Evolutionary conservation across 1,140 invertebrate genomes (phyloP), one percentile per base, ranked within the genome.

Genomic region (Penaeus indicus): DNA sequence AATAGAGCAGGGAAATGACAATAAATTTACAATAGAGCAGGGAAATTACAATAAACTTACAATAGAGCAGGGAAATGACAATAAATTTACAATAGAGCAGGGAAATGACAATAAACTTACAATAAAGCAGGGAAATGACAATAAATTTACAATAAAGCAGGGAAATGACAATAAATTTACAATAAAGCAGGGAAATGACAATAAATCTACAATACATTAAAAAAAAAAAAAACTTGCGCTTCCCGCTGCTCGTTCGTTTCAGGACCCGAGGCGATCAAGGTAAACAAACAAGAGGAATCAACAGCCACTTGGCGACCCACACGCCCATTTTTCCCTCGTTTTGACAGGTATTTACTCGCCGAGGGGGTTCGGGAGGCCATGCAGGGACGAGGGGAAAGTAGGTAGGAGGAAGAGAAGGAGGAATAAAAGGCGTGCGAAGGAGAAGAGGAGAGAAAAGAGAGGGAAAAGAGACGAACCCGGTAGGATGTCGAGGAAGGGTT

Each of bases 181-280:
- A n/a, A 72, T 72, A 72, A n/a, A 7, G 16, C 13, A n/a, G n/a
- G n/a, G n/a, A n/a, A n/a, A n/a, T n/a, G n/a, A n/a, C n/a, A n/a
- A n/a, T n/a, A n/a, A n/a, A n/a, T n/a, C n/a, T n/a, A n/a, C n/a
- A n/a, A n/a, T n/a, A n/a, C n/a, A n/a, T n/a, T n/a, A n/a, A n/a
- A 5, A 32, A 18, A 10, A 75, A 32, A 75, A 27, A 27, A 7
- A 10, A 32, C 5, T 38, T 75, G 72, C 72, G 72, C 72, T 27
- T 75, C 25, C 42, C 72, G 72, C 0, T 54, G 0, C 54, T 27
- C 7, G 10, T 27, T 38, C 25, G 42, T 38, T 32, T 75, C 38
- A 19, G 13, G 19, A 75, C 72, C 72, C 27, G 13, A 75, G 72
- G 72, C 72, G 27, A 75, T 75, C 72, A 75, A 38, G 72, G 72